Base-by-base conservation (phyloP, 1,140 invertebrate species). In the Lucilia cuprina region DNA sequence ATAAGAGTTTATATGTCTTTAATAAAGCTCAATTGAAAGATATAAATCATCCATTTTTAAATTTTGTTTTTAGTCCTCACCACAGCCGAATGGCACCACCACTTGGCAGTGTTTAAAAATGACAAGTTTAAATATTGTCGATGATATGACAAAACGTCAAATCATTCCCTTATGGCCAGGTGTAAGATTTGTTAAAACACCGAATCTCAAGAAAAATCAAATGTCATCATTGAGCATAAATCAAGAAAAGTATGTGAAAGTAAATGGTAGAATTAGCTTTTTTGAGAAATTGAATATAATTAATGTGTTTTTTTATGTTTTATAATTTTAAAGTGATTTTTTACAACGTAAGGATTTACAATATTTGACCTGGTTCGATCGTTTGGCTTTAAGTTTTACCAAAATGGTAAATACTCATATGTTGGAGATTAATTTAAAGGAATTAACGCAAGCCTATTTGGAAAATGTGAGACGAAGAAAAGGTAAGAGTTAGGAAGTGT, bases 341-440 rank as follows among this genome's bases (percentile, higher is more conserved):
- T 84, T 85, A 0, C 86, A 89, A 2, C 87, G 84, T 9, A 88
- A 86, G 84, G 87, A 90, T 41, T 75, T 87, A 0, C 88, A 90
- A 83, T 85, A 90, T 55, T 75, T 88, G 0, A 89, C 88, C 4
- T 90, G 87, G 88, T 89, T 90, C 5, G 89, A 90, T 85, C 87
- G 85, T 14, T 49, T 90, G 50, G 86, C 89, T 2, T 88, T 92
- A 82, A 91, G 92, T 83, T 91, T 94, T 90, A 92, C 91, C 9
- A 92, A 92, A 88, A 90, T 93, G 17, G 87, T 94, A 0, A 90
- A 91, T 50, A 93, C 93, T 2, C 93, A 93, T 86, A 93, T 93
- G 7, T 88, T 94, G 74, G 93, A 93, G 86, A 91, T 93, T 35
- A 92, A 93, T 83, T 90, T 94, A 75, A 87, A 88, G 8, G 91